Conservation (phyloP, 2,797 vertebrate genomes). For the Neosilurus mollespiculum region DNA sequence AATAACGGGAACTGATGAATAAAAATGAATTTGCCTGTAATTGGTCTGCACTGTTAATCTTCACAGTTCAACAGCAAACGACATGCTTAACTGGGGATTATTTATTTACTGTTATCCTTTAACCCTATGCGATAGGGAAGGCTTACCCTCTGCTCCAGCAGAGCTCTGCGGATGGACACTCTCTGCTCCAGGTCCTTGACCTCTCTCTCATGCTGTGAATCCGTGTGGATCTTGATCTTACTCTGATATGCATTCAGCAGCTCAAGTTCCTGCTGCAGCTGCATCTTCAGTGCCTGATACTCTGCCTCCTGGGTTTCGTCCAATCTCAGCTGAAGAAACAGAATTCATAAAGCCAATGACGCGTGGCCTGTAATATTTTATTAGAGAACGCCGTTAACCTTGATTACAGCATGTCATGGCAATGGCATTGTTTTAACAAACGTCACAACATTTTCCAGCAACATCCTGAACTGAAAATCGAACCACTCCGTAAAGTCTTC, state of each 20-base stretch:
- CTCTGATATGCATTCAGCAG: slow-evolving; percentile 93
- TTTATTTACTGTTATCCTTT: neutral
- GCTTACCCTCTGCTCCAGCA: slow-evolving; percentile 87
- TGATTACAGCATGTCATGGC: no score
- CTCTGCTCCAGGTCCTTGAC: slow-evolving; percentile 89
- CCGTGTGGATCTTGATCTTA: slow-evolving; percentile 94
- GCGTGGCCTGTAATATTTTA: neutral
- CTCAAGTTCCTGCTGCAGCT: slow-evolving; percentile 91
- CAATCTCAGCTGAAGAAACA: slow-evolving; percentile 77
- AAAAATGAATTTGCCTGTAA: neutral
- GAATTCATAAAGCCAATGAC: slow-evolving; percentile 34
- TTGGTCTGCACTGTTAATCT: neutral
- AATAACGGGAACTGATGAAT: neutral
- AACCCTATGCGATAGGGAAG: neutral
- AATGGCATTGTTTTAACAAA: no score
- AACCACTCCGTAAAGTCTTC: no score
- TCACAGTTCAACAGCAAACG: neutral
- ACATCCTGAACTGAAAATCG: no score
- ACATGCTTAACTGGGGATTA: neutral
- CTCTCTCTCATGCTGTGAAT: slow-evolving; percentile 87
- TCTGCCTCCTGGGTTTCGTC: slow-evolving; percentile 91
- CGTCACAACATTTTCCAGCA: no score
- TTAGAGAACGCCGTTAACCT: no score
- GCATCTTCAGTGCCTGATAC: slow-evolving; percentile 88
- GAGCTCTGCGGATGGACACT: slow-evolving; percentile 86